phyloP scores from a whole-genome alignment of 2,113 vertebrate genomes.

The Caranx ignobilis region DNA sequence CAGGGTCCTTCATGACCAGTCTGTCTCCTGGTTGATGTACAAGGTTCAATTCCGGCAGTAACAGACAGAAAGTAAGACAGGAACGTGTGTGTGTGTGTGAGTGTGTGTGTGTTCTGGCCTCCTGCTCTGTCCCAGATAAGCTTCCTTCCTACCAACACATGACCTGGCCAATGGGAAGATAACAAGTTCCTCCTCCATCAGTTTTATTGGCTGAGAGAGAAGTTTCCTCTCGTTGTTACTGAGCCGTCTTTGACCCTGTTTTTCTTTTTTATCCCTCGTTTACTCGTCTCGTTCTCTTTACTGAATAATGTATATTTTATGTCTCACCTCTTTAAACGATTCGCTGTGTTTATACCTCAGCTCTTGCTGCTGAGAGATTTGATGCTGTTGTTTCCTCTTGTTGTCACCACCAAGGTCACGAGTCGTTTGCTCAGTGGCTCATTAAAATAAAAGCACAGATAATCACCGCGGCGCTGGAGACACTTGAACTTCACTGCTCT shows the following conservation, averaged over 20 bases:
- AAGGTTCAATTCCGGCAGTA: not conserved
- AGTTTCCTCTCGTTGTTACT: slow-evolving; percentile 25
- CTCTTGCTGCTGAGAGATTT: not conserved
- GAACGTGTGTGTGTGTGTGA: not conserved
- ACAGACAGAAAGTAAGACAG: not conserved
- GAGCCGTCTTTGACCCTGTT: not conserved
- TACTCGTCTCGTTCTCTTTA: not conserved
- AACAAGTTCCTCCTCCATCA: slow-evolving; percentile 46
- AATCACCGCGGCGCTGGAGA: not conserved
- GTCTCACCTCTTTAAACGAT: not conserved
- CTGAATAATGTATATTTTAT: not conserved
- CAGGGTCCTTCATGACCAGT: not conserved
- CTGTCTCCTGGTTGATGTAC: not conserved
- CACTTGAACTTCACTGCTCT: not conserved
- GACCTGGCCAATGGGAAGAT: slow-evolving; percentile 48
- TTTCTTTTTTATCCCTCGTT: not conserved
- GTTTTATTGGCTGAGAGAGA: slow-evolving; percentile 33
- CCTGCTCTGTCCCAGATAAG: slow-evolving; percentile 49
- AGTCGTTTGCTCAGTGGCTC: not conserved
- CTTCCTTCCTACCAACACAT: slow-evolving; percentile 38
- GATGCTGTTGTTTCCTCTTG: not conserved
- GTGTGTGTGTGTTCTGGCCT: not conserved
- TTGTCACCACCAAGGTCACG: not conserved
- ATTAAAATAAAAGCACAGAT: not conserved
- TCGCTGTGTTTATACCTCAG: not conserved